phyloP scores from a whole-genome alignment of 92 coral and sea anemone species.

The Epizoanthus illoricatus region DNA sequence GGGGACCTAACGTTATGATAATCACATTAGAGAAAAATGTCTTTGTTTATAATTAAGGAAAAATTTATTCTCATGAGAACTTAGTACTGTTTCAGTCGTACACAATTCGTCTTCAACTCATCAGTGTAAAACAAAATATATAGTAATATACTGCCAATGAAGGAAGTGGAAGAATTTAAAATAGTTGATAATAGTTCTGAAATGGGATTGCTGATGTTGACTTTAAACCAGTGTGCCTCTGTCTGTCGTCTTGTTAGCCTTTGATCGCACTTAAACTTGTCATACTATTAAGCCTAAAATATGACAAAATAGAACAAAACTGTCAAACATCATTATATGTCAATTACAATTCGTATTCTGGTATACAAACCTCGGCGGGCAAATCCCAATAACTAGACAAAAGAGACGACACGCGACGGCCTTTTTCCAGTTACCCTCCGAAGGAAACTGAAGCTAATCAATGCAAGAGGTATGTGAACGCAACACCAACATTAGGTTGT shows the following conservation, averaged over 20 bases:
- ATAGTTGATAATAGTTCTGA: neutral
- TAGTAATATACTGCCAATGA: neutral
- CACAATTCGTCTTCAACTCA: neutral
- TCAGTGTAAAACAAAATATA: neutral
- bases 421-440: neutral
- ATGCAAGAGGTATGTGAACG: neutral
- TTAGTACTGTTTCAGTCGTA: neutral
- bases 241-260: neutral
- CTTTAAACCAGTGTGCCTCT: neutral
- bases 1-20: neutral
- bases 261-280: neutral
- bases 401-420: neutral
- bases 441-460: neutral
- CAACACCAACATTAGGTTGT: neutral
- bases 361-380: conserved; percentile 22
- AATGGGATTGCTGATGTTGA: neutral
- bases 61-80: neutral
- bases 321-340: neutral
- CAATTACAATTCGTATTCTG: neutral
- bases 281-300: too few species aligned
- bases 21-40: neutral
- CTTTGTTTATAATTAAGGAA: neutral
- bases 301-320: neutral
- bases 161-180: neutral
- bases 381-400: conserved; percentile 6